Evolutionary conservation across 2,888 invertebrate species (phyloP).

Genomic region (Stenichneumon culpator): DNA sequence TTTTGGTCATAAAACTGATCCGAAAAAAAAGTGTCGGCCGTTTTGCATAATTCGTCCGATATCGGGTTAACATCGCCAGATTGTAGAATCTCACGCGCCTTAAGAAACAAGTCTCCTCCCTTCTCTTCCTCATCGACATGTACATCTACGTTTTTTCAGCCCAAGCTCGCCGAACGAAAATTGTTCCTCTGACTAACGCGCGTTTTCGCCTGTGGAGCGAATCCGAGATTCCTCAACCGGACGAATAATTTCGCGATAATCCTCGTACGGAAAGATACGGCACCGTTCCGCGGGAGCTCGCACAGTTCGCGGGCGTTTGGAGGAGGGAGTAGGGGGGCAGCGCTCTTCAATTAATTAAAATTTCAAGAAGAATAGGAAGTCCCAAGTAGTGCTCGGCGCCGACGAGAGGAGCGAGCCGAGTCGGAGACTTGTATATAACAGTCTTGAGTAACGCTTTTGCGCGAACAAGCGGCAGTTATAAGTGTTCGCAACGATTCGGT

Average conservation of each 20-base stretch:
- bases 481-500: conserved; percentile 49
- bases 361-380: conserved; percentile 44
- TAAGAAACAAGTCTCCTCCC: not conserved
- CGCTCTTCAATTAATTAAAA: conserved; percentile 56
- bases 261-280: conserved; percentile 16
- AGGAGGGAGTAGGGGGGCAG: not conserved
- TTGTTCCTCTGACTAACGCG: conserved; percentile 36
- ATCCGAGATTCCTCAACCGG: conserved; percentile 20
- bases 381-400: conserved; percentile 20
- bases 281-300: conserved; percentile 14
- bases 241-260: conserved; percentile 55
- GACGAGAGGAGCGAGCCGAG: not conserved
- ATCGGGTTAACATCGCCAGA: not conserved
- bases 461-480: conserved; percentile 50
- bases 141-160: too few species aligned
- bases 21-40: too few species aligned
- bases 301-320: not conserved
- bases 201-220: not conserved
- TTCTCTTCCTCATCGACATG: too few species aligned
- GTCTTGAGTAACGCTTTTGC: conserved; percentile 43
- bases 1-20: too few species aligned
- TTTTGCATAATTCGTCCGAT: conserved; percentile 2
- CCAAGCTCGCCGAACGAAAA: not conserved
- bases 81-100: not conserved
- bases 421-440: conserved; percentile 8